A percentile compares a stretch with the other conserved stretches of the same genome.
Conservation (phyloP, 2,888 invertebrate genomes). For the Macrophya annulata region DNA sequence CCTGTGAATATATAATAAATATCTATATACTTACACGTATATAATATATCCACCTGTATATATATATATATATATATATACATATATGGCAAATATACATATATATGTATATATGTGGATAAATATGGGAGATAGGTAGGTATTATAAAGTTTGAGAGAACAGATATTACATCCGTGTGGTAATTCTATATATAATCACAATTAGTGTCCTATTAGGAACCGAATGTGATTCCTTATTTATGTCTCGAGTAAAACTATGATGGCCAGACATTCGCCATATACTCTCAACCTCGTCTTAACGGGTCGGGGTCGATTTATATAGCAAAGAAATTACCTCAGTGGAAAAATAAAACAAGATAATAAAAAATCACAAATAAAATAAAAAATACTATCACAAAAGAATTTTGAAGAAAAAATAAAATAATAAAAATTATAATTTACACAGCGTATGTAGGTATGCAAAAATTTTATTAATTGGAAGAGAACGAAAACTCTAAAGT, state of each 20-base stretch:
- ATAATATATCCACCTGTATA: no score
- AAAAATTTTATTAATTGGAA: background rate
- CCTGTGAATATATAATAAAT: background rate
- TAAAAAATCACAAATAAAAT: background rate
- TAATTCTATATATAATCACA: conserved; percentile 70
- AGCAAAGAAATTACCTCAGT: background rate
- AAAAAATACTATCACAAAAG: no score
- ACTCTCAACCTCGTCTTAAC: background rate
- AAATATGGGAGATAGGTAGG: conserved; percentile 65
- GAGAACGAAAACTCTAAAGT: no score
- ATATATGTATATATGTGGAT: background rate
- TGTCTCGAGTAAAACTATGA: conserved; percentile 50
- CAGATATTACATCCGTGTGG: conserved; percentile 61
- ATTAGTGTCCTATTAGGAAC: conserved; percentile 69
- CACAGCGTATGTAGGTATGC: background rate
- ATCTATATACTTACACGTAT: no score
- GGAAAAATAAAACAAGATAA: background rate
- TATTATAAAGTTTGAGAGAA: conserved; percentile 66
- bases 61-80: background rate
- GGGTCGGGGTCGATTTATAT: background rate
- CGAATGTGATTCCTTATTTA: conserved; percentile 67
- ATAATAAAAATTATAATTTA: background rate
- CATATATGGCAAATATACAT: background rate
- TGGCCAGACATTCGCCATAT: background rate
- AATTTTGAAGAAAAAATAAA: no score